A percentile compares a stretch with the other conserved stretches of the same genome.
Conservation (phyloP, 2,113 vertebrate genomes). For the Benitochromis conjunctus region DNA sequence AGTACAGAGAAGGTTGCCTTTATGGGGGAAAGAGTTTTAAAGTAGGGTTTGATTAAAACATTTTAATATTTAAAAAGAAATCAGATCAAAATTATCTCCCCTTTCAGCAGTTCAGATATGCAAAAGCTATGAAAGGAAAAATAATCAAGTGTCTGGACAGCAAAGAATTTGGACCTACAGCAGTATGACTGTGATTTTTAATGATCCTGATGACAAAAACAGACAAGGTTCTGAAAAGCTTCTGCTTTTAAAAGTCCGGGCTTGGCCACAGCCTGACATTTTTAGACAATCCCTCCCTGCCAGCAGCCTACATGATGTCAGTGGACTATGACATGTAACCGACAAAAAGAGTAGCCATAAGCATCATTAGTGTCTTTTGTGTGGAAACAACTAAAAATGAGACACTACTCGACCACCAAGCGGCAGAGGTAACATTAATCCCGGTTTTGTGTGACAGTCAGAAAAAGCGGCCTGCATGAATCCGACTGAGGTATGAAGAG, state of each 20-base stretch:
- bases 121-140: slow-evolving; percentile 3
- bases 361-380: slow-evolving; percentile 45
- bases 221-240: slow-evolving; percentile 15
- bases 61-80: background rate
- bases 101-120: background rate
- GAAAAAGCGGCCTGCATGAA: slow-evolving; percentile 29
- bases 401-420: slow-evolving; percentile 23
- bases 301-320: slow-evolving; percentile 10
- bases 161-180: background rate
- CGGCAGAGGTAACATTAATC: slow-evolving; percentile 23
- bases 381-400: slow-evolving; percentile 8
- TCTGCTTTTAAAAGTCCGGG: background rate
- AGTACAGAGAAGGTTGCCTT: background rate
- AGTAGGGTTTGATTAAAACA: background rate
- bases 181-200: background rate
- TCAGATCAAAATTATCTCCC: background rate
- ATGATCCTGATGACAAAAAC: slow-evolving; percentile 20
- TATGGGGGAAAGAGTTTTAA: background rate
- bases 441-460: slow-evolving; percentile 18
- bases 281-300: background rate
- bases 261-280: background rate
- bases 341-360: background rate
- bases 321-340: slow-evolving; percentile 2
- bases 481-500: slow-evolving; percentile 5
- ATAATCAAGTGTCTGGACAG: background rate